Percentiles rank a stretch among this genome's conserved stretches.
Evolutionary conservation across 2,797 vertebrate species (phyloP).

Genomic region (Acropternis orthonyx): DNA sequence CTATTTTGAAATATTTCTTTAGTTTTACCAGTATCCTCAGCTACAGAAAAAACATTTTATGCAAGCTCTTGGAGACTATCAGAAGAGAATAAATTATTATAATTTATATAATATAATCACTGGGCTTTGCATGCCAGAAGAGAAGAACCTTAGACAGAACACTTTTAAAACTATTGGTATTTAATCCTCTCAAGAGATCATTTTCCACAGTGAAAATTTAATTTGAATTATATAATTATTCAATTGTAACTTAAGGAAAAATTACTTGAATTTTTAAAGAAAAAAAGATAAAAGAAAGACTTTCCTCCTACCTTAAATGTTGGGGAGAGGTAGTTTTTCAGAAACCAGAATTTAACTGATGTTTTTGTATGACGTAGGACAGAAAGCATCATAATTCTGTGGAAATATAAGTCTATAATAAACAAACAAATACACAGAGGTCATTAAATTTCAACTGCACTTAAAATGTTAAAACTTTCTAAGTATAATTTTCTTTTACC

Average conservation of each 20-base stretch:
- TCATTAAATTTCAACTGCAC: constrained; percentile 5
- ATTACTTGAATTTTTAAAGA: neutral
- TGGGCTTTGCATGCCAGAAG: neutral
- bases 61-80: neutral
- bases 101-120: no score
- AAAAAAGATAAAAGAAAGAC: neutral
- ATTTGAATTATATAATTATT: neutral
- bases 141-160: neutral
- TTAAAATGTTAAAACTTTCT: neutral
- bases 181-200: neutral
- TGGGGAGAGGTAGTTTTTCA: constrained; percentile 97
- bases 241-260: neutral
- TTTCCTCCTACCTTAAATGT: constrained; percentile 88
- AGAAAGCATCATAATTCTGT: constrained; percentile 98
- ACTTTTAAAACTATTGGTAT: neutral
- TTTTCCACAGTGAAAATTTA: neutral
- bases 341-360: constrained; percentile 97
- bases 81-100: neutral
- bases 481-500: neutral
- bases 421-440: neutral
- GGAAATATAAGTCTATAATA: constrained; percentile 61
- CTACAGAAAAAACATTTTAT: neutral
- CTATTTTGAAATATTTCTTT: neutral
- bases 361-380: constrained; percentile 91
- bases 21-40: neutral